These are phyloP conservation scores for Lineus longissimus DNA, from an alignment of 1,140 invertebrate genomes.

Conservation along the genomic window DNA sequence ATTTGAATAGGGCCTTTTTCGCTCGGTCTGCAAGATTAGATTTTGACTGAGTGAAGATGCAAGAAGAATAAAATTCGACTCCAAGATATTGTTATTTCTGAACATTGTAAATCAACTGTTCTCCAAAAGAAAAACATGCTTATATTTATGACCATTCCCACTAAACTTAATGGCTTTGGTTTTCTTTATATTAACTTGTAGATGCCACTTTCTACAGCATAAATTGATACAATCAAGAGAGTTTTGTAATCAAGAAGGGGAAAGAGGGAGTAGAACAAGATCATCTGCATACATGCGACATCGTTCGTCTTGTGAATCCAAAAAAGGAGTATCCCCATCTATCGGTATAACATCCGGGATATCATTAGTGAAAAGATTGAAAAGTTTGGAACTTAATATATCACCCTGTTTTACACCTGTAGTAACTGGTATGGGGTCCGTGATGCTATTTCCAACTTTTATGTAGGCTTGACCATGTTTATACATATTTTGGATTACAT, in stretches of 20 bases:
- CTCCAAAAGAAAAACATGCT: not conserved
- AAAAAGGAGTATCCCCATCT: not conserved
- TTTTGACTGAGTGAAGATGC: not conserved
- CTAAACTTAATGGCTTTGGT: not conserved
- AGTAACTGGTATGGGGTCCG: not conserved
- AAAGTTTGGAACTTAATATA: not conserved
- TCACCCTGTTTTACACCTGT: not conserved
- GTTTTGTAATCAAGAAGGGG: not conserved
- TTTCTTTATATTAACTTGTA: not conserved
- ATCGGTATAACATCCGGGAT: not conserved
- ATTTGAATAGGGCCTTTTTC: too few species aligned
- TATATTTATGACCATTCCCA: not conserved
- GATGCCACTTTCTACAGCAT: constrained; percentile 1
- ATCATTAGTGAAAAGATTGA: not conserved
- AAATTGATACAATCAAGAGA: not conserved
- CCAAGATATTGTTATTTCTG: not conserved
- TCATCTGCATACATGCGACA: not conserved
- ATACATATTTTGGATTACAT: constrained; percentile 7
- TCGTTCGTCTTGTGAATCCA: not conserved
- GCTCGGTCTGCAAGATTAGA: not conserved
- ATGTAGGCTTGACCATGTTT: not conserved
- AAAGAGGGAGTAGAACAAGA: not conserved
- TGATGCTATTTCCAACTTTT: not conserved
- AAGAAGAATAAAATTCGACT: not conserved
- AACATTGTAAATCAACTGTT: not conserved